Evolutionary conservation across 1,140 invertebrate species (phyloP).

Genomic region (Armadillidium nasatum): DNA sequence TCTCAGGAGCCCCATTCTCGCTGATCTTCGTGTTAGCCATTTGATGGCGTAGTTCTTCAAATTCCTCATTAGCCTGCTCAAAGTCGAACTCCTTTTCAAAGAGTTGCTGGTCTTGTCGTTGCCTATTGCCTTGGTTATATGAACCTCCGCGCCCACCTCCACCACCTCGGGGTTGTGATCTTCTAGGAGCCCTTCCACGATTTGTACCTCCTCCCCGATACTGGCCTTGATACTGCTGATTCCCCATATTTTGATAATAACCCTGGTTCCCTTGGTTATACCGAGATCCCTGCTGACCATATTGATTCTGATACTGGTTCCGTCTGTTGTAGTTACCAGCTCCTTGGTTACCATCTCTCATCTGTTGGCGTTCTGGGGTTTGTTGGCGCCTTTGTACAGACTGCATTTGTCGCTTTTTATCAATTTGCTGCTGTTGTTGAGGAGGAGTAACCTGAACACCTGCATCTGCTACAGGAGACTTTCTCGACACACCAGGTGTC

Average conservation of each 20-base stretch:
- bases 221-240: neutral
- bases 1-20: conserved; percentile 32
- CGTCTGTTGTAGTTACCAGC: neutral
- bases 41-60: conserved; percentile 82
- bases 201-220: no score
- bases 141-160: neutral
- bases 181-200: neutral
- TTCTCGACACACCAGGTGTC: conserved; percentile 29
- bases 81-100: conserved; percentile 97
- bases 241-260: neutral
- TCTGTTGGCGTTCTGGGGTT: neutral
- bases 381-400: neutral
- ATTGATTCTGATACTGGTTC: neutral
- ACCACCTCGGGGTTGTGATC: neutral
- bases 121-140: conserved; percentile 28
- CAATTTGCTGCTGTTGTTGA: conserved; percentile 29
- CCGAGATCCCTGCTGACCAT: neutral
- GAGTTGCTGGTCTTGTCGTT: conserved; percentile 42
- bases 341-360: neutral
- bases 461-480: conserved; percentile 42
- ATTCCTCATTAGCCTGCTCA: conserved; percentile 93
- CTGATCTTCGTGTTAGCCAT: conserved; percentile 77
- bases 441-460: conserved; percentile 38
- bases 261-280: neutral
- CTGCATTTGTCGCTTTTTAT: conserved; percentile 18